These are phyloP conservation scores for Ornithoptera priamus DNA, from an alignment of 2,888 invertebrate species.

Conservation along the genomic window DNA sequence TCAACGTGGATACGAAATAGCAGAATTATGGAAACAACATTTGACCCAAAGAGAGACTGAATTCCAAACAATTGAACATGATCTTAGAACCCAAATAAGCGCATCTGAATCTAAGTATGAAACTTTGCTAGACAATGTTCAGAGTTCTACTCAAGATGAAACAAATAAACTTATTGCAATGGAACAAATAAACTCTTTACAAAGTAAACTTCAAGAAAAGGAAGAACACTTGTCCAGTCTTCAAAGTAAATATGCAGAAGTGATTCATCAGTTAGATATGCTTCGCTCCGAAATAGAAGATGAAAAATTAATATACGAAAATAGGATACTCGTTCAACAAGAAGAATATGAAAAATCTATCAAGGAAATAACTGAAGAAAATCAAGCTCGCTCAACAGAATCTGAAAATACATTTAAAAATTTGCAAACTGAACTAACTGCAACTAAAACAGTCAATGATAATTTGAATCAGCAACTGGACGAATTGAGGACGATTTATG, in stretches of 20 bases:
- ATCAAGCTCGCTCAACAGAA: slow-evolving; percentile 43
- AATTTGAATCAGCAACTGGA: slow-evolving; percentile 49
- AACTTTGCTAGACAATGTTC: slow-evolving; percentile 67
- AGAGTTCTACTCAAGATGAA: slow-evolving; percentile 71
- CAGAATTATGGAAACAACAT: slow-evolving; percentile 85
- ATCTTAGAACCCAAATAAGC: slow-evolving; percentile 73
- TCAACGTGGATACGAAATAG: slow-evolving; percentile 84
- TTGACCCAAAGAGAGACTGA: slow-evolving; percentile 82
- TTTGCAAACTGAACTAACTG: slow-evolving; percentile 50
- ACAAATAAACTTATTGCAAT: slow-evolving; percentile 64
- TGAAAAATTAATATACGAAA: slow-evolving; percentile 67
- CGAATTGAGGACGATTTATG: slow-evolving; percentile 45
- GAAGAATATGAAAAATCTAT: slow-evolving; percentile 70
- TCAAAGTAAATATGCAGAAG: slow-evolving; percentile 67
- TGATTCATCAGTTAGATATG: slow-evolving; percentile 63
- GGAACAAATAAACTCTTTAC: slow-evolving; percentile 66
- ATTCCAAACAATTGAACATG: slow-evolving; percentile 76
- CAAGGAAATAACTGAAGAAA: slow-evolving; percentile 50
- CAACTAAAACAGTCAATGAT: slow-evolving; percentile 48
- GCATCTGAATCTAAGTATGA: slow-evolving; percentile 74
- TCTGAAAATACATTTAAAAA: slow-evolving; percentile 48
- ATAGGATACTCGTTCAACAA: slow-evolving; percentile 66
- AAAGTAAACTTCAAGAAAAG: slow-evolving; percentile 70
- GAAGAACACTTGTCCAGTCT: slow-evolving; percentile 64
- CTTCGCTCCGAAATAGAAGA: slow-evolving; percentile 72